These are phyloP conservation scores for Vanessa atalanta DNA, from an alignment of 1,140 invertebrate genomes.

Conservation along the genomic window DNA sequence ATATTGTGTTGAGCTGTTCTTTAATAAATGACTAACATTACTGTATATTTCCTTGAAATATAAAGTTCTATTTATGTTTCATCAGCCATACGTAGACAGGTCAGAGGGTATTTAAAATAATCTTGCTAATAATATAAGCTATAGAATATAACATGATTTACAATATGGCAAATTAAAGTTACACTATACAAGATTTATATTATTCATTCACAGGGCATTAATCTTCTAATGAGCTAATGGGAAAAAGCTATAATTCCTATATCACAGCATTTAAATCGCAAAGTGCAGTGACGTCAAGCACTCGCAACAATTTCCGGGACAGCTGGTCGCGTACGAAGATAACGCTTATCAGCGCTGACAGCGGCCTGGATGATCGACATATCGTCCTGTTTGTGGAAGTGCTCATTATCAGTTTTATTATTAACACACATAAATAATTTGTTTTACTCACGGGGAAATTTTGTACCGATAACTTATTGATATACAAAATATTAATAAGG, in stretches of 20 bases:
- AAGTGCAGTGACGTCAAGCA: slow-evolving; percentile 51
- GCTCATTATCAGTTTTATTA: slow-evolving; percentile 32
- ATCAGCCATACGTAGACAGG: too few species aligned
- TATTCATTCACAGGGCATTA: neutral
- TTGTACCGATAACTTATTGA: neutral
- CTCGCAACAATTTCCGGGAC: slow-evolving; percentile 58
- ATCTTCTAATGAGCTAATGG: slow-evolving; percentile 18
- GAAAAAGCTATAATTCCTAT: slow-evolving; percentile 29
- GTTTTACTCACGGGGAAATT: neutral
- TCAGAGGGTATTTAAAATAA: too few species aligned
- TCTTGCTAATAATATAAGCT: too few species aligned
- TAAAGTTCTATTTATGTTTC: too few species aligned
- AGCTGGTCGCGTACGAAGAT: slow-evolving; percentile 57
- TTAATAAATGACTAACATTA: too few species aligned
- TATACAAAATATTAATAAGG: too few species aligned
- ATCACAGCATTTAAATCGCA: slow-evolving; percentile 14
- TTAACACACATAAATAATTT: slow-evolving; percentile 11
- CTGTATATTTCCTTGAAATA: too few species aligned
- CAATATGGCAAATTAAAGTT: neutral
- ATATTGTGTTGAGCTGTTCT: too few species aligned
- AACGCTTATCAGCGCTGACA: slow-evolving; percentile 58
- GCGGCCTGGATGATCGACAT: slow-evolving; percentile 67
- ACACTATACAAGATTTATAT: neutral
- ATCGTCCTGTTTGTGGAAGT: slow-evolving; percentile 50
- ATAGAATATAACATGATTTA: neutral